Base-by-base conservation (phyloP, 2,797 vertebrate species). In the Notoglanidium macrostoma region DNA sequence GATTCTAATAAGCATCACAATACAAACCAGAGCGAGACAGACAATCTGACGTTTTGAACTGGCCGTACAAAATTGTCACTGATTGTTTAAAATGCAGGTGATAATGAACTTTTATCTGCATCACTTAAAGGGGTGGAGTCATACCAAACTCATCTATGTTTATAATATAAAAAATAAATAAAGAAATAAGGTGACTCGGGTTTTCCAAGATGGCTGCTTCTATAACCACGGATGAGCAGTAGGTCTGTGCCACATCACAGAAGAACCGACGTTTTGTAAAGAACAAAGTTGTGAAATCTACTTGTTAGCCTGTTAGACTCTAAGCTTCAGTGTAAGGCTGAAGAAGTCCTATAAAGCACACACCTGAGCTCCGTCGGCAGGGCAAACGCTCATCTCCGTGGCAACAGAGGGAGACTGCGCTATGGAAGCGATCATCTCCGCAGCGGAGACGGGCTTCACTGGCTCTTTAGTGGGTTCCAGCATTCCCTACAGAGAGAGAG, bases 391-490 rank as follows among this genome's bases (percentile, higher is more conserved):
- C 86, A 95, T 95, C 91, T 98, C 97, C 83, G 96, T 91, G 85
- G 95, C 94, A 85, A 93, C 87, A 32, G 96, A 93, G 88, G 96
- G 94, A 63, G 96, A 94, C 93, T 98, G 97, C 90, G 97, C 98
- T 90, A 99, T 98, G 19, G 98, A 98, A 89, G 98, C 96, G 85
- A 99, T 99, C 96, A 99, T 98, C 95, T 99, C 98, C 68, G 97
- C 98, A 85, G 98, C 98, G 86, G 98, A 99, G 87, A 99, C 92
- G 74, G 98, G 98, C 94, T 99, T 99, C 92, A 98, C 92, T 0
- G 98, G 97, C 94, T 99, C 98, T 97, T 99, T 99, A 90, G 98
- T 99, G 65, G 98, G 98, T 90, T 99, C 98, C 95, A 99, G 95
- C 98, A 99, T 99, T 90, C 98, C 98, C 98, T 99, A 89, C n/a